phyloP scores from a whole-genome alignment of 2,888 invertebrate species.

The Autographa pulchrina region DNA sequence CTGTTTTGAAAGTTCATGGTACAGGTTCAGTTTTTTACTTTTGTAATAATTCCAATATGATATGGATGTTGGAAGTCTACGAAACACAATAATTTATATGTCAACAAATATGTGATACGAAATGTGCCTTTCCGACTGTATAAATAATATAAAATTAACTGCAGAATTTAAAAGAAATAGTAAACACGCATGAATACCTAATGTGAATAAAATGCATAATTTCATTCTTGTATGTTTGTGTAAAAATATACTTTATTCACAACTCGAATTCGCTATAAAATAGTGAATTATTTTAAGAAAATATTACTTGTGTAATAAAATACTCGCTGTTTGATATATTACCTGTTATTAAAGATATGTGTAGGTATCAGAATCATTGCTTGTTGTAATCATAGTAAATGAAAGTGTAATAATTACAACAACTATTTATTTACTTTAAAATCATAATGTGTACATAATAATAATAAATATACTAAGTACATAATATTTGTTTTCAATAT shows the following conservation, averaged over 20 bases:
- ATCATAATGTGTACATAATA: constrained; percentile 85
- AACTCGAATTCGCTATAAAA: constrained; percentile 70
- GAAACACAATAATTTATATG: constrained; percentile 14
- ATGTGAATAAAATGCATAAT: neutral
- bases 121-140: constrained; percentile 52
- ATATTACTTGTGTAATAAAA: constrained; percentile 62
- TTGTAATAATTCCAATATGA: constrained; percentile 40
- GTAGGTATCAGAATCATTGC: constrained; percentile 50
- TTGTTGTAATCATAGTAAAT: constrained; percentile 62
- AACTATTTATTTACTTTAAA: constrained; percentile 85
- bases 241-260: constrained; percentile 38
- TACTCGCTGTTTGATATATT: constrained; percentile 73
- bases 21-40: neutral
- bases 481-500: constrained; percentile 80
- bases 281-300: constrained; percentile 65
- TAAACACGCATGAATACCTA: constrained; percentile 3
- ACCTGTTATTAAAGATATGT: constrained; percentile 56
- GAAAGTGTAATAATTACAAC: constrained; percentile 77
- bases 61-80: constrained; percentile 32
- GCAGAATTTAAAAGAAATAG: constrained; percentile 34
- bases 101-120: constrained; percentile 58
- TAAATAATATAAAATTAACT: constrained; percentile 24
- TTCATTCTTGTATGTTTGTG: constrained; percentile 20
- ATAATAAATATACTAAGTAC: constrained; percentile 79
- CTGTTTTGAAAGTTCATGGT: too few species aligned